Evolutionary conservation across 2,888 invertebrate species (phyloP), one percentile per base, ranked within the genome.

Genomic region (Acleris emargana): DNA sequence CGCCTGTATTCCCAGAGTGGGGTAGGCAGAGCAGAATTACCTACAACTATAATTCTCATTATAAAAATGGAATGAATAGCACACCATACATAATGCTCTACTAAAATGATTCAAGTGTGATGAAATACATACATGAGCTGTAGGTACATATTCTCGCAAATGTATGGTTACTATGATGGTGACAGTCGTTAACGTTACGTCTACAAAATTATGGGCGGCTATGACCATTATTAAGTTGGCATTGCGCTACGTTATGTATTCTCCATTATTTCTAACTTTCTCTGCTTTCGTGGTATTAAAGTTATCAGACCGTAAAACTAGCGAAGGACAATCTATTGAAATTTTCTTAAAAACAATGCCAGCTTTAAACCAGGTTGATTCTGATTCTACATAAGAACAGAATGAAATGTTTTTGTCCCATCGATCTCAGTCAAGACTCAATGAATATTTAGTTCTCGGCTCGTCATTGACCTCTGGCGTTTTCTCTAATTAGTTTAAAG

Each of bases 381-480:
- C 9, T 62, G 63, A 58, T 63, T 62, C 64, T 68, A 71, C 50
- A 64, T 57, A 68, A 51, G 69, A 72, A 73, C 73, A 62, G 51
- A 60, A 42, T 69, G 58, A 66, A 81, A 77, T 69, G 71, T 79
- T 81, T 83, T 86, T 83, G 73, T 71, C 68, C 70, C 68, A 73
- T 72, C 72, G 72, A 77, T 79, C 75, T 72, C 72, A 73, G 72
- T 76, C 77, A 73, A 76, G 76, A 77, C 73, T 81, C 76, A 82
- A 76, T 80, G 75, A 74, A 69, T 74, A 77, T 79, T 83, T 86
- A 78, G 73, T 75, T 74, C 68, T 67, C 60, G 62, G 62, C 72
- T 80, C 78, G 87, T 80, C 88, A 89, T 88, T 89, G 89, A 86
- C 86, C 86, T 74, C 81, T 73, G 78, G 67, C 73, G 80, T 81